Conservation (phyloP, 2,113 vertebrate species). For the Neogobius melanostomus region DNA sequence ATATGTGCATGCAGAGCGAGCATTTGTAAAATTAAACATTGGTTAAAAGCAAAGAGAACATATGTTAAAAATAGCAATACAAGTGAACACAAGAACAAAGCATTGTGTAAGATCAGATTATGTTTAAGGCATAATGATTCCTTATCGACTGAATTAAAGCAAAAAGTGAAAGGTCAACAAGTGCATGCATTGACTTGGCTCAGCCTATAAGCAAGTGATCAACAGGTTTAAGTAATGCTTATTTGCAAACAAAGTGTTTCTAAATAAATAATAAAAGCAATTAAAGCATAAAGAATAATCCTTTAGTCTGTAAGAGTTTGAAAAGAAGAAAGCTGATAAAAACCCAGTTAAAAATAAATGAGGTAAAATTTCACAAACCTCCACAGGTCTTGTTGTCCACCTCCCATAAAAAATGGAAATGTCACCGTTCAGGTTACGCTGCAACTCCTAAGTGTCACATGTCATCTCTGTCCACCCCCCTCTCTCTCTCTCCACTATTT, state of each 20-base stretch:
- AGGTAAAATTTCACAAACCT: constrained; percentile 69
- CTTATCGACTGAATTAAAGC: neutral
- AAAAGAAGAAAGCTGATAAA: constrained; percentile 18
- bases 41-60: neutral
- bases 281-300: neutral
- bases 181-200: neutral
- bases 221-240: neutral
- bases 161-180: neutral
- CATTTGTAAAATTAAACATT: neutral
- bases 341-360: constrained; percentile 12
- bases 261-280: neutral
- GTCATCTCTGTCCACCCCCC: constrained; percentile 27
- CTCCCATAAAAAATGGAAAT: constrained; percentile 61
- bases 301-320: neutral
- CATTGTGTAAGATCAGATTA: neutral
- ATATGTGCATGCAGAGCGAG: no score
- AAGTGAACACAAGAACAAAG: neutral
- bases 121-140: neutral
- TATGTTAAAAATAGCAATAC: neutral
- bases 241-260: neutral
- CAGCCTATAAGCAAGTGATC: neutral
- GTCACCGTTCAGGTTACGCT: constrained; percentile 37
- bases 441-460: constrained; percentile 40
- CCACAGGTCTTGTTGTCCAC: constrained; percentile 53
- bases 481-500: constrained; percentile 37